Percentiles rank a stretch among this genome's conserved stretches.
Evolutionary conservation across 2,113 vertebrate genomes (phyloP).

Genomic region (Heliornis fulica): DNA sequence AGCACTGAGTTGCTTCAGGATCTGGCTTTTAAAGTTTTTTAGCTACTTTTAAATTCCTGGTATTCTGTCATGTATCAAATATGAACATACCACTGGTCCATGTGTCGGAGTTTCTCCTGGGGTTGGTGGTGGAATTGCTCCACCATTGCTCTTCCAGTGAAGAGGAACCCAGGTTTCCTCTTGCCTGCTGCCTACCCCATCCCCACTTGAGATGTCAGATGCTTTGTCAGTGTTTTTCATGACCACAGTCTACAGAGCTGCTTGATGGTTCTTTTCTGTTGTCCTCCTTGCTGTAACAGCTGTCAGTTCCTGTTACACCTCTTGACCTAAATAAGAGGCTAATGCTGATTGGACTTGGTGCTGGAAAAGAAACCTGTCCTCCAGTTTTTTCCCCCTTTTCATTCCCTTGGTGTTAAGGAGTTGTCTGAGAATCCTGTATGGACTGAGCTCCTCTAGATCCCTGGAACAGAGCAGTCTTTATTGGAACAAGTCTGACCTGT

Average conservation of each 20-base stretch:
- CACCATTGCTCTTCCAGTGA: too few species aligned
- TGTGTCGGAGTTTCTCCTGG: not conserved
- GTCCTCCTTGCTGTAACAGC: slow-evolving; percentile 43
- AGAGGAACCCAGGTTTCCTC: not conserved
- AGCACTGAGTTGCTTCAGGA: not conserved
- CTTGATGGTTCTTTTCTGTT: not conserved
- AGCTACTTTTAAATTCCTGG: slow-evolving; percentile 43
- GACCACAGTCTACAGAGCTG: slow-evolving; percentile 3
- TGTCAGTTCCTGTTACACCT: slow-evolving; percentile 50
- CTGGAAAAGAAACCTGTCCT: slow-evolving; percentile 38
- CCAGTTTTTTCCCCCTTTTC: not conserved
- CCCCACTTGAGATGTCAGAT: not conserved
- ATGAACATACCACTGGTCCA: slow-evolving; percentile 10
- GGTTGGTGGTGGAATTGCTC: not conserved
- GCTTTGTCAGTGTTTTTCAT: not conserved
- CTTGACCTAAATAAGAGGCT: slow-evolving; percentile 10
- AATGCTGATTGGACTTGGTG: slow-evolving; percentile 45
- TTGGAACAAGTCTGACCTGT: slow-evolving; percentile 37
- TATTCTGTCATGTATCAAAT: not conserved
- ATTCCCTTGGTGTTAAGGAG: slow-evolving; percentile 14
- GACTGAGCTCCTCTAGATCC: not conserved
- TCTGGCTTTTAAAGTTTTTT: slow-evolving; percentile 27
- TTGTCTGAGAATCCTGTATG: not conserved
- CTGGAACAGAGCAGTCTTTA: not conserved
- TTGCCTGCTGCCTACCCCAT: not conserved